Conservation (phyloP, 2,113 vertebrate genomes). For the Puffinus mauretanicus region DNA sequence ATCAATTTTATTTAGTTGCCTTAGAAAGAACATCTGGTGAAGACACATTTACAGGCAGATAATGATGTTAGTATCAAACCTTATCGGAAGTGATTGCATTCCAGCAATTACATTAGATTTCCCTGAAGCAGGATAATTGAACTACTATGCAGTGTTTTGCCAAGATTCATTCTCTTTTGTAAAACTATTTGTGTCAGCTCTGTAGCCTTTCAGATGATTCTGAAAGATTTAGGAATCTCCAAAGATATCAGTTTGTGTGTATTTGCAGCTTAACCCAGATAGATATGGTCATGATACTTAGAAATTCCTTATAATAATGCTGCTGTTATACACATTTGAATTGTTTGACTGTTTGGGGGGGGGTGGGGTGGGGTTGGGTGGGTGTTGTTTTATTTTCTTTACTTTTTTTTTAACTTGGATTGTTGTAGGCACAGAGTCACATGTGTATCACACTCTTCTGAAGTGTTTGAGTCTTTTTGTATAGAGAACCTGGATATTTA, state of each 20-base stretch:
- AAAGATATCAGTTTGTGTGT: background rate
- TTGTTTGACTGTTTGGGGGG: background rate
- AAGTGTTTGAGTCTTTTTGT: background rate
- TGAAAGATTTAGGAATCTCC: background rate
- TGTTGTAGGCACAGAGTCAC: background rate
- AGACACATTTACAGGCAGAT: constrained; percentile 42
- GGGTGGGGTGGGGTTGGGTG: too few relatives aligned
- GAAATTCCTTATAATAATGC: background rate
- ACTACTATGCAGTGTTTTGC: constrained; percentile 57
- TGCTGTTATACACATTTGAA: background rate
- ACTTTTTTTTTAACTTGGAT: background rate
- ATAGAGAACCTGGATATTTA: background rate
- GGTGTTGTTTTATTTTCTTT: background rate
- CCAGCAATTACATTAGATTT: constrained; percentile 68
- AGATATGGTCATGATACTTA: background rate
- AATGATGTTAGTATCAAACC: constrained; percentile 61
- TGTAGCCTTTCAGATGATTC: background rate
- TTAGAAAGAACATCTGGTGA: constrained; percentile 41
- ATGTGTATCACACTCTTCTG: background rate
- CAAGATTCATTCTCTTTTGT: constrained; percentile 64
- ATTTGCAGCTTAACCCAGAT: background rate
- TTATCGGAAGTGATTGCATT: constrained; percentile 67
- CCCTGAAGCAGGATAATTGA: constrained; percentile 70
- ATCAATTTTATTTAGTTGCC: constrained; percentile 18
- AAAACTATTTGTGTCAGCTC: constrained; percentile 60